These are phyloP conservation scores for Cryptomyrus ogoouensis DNA, from an alignment of 2,113 vertebrate genomes.

Conservation along the genomic window DNA sequence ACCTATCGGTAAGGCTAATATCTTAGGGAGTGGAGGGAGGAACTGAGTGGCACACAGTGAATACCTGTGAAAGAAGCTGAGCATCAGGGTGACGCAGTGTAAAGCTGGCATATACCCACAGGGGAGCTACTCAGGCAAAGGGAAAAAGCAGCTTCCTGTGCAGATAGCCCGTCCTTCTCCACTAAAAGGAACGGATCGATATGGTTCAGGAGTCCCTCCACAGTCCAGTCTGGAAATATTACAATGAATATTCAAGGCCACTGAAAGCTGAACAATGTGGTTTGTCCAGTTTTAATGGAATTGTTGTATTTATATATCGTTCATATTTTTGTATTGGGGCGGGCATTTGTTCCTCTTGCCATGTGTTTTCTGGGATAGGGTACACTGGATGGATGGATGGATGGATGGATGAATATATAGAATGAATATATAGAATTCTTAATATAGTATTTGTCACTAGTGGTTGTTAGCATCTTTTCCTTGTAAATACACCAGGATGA, in stretches of 20 bases:
- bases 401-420: neutral
- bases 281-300: neutral
- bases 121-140: neutral
- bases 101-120: neutral
- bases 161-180: no score
- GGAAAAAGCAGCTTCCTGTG: neutral
- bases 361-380: neutral
- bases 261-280: neutral
- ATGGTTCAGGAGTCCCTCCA: neutral
- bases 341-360: neutral
- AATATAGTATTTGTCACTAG: neutral
- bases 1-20: slow-evolving; percentile 13
- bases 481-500: neutral
- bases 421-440: neutral
- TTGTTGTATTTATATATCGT: neutral
- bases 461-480: neutral
- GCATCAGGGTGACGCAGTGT: neutral
- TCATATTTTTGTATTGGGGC: neutral
- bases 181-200: neutral
- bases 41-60: neutral
- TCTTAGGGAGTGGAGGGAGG: neutral
- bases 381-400: neutral
- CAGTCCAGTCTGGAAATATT: neutral
- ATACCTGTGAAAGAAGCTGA: slow-evolving; percentile 12
- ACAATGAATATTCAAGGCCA: neutral